phyloP scores from a whole-genome alignment of 2,113 vertebrate genomes.

The Boleophthalmus pectinirostris region DNA sequence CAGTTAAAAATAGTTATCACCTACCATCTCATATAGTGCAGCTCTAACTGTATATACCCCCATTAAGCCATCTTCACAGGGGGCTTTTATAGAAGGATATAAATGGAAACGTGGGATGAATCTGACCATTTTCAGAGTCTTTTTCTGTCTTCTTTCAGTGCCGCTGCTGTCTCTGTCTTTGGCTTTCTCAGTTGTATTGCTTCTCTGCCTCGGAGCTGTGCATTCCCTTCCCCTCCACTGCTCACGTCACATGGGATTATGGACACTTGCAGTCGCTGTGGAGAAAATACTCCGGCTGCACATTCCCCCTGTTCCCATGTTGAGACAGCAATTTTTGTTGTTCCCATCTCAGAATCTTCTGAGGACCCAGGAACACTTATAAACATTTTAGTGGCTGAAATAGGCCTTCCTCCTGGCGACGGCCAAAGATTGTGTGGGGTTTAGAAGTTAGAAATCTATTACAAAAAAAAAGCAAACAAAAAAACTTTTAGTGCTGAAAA shows the following conservation, averaged over 20 bases:
- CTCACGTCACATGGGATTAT: conserved; percentile 72
- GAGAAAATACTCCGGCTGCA: conserved; percentile 41
- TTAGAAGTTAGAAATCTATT: neutral
- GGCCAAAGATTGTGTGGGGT: neutral
- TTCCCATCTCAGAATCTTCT: conserved; percentile 11
- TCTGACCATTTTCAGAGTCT: conserved; percentile 25
- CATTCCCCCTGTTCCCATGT: conserved; percentile 28
- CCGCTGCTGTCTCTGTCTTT: conserved; percentile 9
- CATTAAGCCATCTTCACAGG: conserved; percentile 15
- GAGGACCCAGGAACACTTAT: neutral
- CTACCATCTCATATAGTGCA: neutral
- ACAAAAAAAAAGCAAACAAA: too few relatives aligned
- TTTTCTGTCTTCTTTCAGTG: conserved; percentile 25
- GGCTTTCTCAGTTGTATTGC: conserved; percentile 41
- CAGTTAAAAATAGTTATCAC: neutral
- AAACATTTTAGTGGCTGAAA: conserved; percentile 12
- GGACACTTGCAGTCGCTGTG: conserved; percentile 40
- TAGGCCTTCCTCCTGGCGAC: neutral
- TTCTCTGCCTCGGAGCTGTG: conserved; percentile 58
- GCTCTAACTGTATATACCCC: neutral
- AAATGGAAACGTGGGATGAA: conserved; percentile 43
- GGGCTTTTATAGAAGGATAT: conserved; percentile 27
- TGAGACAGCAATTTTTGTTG: conserved; percentile 43
- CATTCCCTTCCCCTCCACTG: conserved; percentile 70
- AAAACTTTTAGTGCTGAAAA: too few relatives aligned